Evolutionary conservation across 2,888 invertebrate species (phyloP).

Genomic region (Auanema freiburgensis): DNA sequence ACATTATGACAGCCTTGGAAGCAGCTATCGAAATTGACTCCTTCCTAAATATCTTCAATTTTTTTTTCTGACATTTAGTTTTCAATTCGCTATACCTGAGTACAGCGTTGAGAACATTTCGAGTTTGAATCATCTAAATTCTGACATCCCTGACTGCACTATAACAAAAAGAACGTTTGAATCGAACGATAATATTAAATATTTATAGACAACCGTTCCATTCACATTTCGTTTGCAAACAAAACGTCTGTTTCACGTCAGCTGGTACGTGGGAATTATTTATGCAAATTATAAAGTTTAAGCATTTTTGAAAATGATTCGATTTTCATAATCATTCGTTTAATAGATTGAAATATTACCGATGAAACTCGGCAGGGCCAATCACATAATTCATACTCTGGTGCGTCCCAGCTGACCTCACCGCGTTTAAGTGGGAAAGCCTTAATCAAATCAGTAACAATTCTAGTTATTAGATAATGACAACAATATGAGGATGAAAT

Average conservation of each 20-base stretch:
- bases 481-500: too few species aligned
- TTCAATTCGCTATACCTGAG: conserved; percentile 16
- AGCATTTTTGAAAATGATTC: too few species aligned
- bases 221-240: background rate
- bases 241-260: background rate
- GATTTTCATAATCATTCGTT: background rate
- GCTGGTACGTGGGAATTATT: conserved; percentile 2
- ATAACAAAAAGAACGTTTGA: conserved; percentile 21
- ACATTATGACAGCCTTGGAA: conserved; percentile 58
- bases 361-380: conserved; percentile 45
- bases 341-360: conserved; percentile 30
- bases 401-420: conserved; percentile 42
- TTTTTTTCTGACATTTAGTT: conserved; percentile 4
- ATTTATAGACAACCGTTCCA: too few species aligned
- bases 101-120: conserved; percentile 47
- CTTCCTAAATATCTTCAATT: conserved; percentile 17
- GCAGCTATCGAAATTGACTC: conserved; percentile 39
- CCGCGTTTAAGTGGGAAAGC: conserved; percentile 48
- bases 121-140: conserved; percentile 53
- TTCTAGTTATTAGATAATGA: too few species aligned
- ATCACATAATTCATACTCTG: conserved; percentile 36
- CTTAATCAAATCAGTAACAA: conserved; percentile 23
- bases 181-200: background rate
- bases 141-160: conserved; percentile 57
- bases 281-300: background rate